Conservation (phyloP, 2,888 invertebrate species). For the Papilio elwesi region DNA sequence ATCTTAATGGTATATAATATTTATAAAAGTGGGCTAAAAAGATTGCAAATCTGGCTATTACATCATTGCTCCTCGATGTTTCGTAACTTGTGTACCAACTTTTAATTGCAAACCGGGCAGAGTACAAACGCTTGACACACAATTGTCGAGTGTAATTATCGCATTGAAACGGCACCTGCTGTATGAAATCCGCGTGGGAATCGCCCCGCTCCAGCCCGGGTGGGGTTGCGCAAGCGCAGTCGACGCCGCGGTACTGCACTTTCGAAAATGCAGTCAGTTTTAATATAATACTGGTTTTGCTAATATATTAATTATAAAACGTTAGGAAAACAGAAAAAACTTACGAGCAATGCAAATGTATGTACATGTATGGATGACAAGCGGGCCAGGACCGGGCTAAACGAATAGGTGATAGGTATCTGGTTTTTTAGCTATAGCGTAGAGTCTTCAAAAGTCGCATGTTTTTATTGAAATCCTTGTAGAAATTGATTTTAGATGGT, state of each 20-base stretch:
- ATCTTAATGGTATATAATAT: too few relatives aligned
- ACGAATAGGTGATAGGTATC: too few relatives aligned
- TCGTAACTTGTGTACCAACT: constrained; percentile 13
- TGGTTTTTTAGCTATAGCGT: too few relatives aligned
- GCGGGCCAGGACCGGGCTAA: too few relatives aligned
- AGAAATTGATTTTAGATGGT: too few relatives aligned
- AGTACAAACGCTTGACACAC: constrained; percentile 54
- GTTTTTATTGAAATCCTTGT: too few relatives aligned
- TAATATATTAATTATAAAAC: too few relatives aligned
- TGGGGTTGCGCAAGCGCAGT: constrained; percentile 69
- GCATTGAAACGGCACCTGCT: constrained; percentile 72
- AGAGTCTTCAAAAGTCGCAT: too few relatives aligned
- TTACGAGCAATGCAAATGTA: too few relatives aligned
- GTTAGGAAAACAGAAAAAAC: too few relatives aligned
- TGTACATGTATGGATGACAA: too few relatives aligned
- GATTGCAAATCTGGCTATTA: not conserved
- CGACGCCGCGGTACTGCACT: constrained; percentile 47
- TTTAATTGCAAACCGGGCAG: not conserved
- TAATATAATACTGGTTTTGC: constrained; percentile 43
- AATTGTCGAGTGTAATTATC: constrained; percentile 62
- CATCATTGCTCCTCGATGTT: not conserved
- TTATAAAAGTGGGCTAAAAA: too few relatives aligned
- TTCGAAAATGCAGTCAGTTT: constrained; percentile 56
- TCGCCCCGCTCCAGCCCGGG: constrained; percentile 61
- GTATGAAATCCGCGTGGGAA: constrained; percentile 83